Evolutionary conservation across 2,888 invertebrate species (phyloP).

Genomic region (Phyto melanocephala): DNA sequence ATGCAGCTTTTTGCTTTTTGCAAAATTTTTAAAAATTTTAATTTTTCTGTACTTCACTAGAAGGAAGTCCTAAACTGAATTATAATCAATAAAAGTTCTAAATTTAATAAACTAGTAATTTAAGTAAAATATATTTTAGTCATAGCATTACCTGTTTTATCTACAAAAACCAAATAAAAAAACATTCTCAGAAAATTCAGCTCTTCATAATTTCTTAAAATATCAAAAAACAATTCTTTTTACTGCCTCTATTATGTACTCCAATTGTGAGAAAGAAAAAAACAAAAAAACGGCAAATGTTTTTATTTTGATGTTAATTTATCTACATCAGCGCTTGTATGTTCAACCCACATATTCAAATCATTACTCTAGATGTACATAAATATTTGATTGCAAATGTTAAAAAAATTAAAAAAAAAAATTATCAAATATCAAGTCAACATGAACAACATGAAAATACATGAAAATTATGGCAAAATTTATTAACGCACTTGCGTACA

Average conservation of each 20-base stretch:
- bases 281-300: conserved; percentile 8
- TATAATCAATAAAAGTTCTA: no score
- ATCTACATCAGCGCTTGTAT: conserved; percentile 60
- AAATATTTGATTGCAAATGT: conserved; percentile 44
- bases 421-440: not conserved
- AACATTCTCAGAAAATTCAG: no score
- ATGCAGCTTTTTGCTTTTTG: no score
- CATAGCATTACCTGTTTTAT: no score
- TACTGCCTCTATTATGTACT: conserved; percentile 43
- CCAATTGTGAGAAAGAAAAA: not conserved
- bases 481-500: conserved; percentile 49
- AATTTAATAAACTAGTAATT: no score
- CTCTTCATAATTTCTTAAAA: conserved; percentile 1
- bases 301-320: conserved; percentile 54
- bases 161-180: no score
- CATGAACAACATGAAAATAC: conserved; percentile 1
- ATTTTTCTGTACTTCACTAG: no score
- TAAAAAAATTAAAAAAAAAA: conserved; percentile 5
- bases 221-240: conserved; percentile 37
- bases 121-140: no score
- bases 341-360: conserved; percentile 60
- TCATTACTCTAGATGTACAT: conserved; percentile 29
- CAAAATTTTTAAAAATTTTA: no score
- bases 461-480: conserved; percentile 45
- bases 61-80: no score